Evolutionary conservation across 1,140 invertebrate species (phyloP).

Genomic region (Latrodectus geometricus): DNA sequence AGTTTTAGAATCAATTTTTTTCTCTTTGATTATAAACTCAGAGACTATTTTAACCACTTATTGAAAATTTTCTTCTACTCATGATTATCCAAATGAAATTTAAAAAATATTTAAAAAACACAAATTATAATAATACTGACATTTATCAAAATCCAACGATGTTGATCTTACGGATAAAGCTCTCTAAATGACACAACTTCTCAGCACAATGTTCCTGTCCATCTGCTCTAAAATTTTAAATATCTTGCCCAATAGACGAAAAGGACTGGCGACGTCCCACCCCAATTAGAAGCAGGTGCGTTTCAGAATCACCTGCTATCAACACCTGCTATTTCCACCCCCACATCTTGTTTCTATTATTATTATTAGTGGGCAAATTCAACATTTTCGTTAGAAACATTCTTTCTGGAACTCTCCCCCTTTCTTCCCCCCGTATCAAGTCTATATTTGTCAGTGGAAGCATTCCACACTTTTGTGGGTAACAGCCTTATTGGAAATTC

Average conservation of each 20-base stretch:
- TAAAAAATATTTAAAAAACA: too few species aligned
- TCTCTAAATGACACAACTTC: conserved; percentile 41
- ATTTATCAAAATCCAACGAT: too few species aligned
- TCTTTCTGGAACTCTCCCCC: conserved; percentile 1
- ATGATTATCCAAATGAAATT: too few species aligned
- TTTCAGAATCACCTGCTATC: conserved; percentile 37
- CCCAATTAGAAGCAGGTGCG: conserved; percentile 38
- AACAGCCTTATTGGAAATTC: conserved; percentile 36
- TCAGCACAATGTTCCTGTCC: conserved; percentile 39
- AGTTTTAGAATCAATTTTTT: too few species aligned
- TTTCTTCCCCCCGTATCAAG: conserved; percentile 32
- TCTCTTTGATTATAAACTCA: too few species aligned
- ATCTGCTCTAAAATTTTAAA: conserved; percentile 41
- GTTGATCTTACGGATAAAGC: too few species aligned
- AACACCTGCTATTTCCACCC: conserved; percentile 38
- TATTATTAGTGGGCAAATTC: conserved; percentile 2
- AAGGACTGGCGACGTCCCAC: conserved; percentile 37
- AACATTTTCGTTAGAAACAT: conserved; percentile 3
- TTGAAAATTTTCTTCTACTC: too few species aligned
- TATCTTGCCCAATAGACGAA: conserved; percentile 41
- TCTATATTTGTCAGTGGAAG: conserved; percentile 41
- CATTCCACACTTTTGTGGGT: conserved; percentile 41
- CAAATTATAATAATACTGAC: too few species aligned
- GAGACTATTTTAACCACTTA: too few species aligned
- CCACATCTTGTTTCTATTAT: too few species aligned